A percentile compares a stretch with the other conserved stretches of the same genome.
Conservation (phyloP, 2,888 invertebrate species). For the Agrochola litura region DNA sequence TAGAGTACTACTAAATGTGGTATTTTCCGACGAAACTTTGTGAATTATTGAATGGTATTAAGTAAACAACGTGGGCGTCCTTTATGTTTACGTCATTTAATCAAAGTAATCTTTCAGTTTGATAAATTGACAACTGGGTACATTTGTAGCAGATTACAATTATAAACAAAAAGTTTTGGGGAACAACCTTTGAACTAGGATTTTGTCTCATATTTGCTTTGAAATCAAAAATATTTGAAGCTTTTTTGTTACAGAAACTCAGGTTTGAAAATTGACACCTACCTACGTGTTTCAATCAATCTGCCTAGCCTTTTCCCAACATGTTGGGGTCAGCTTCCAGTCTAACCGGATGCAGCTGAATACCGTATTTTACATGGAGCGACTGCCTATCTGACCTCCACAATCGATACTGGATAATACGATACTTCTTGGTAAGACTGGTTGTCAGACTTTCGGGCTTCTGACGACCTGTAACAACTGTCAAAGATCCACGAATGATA, state of each 20-base stretch:
- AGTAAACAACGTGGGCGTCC: conserved; percentile 22
- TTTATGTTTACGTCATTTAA: conserved; percentile 28
- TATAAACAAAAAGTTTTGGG: background rate
- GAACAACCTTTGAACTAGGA: background rate
- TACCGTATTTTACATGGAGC: too few relatives aligned
- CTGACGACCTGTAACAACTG: too few relatives aligned
- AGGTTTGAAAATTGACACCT: too few relatives aligned
- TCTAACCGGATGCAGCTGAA: too few relatives aligned
- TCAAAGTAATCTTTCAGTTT: conserved; percentile 36
- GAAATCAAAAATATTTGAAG: background rate
- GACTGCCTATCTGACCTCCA: too few relatives aligned
- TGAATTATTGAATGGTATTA: conserved; percentile 40
- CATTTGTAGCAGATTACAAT: background rate
- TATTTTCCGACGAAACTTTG: conserved; percentile 22
- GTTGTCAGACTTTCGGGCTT: too few relatives aligned
- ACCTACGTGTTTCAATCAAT: too few relatives aligned
- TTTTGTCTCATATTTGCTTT: background rate
- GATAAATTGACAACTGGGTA: conserved; percentile 23
- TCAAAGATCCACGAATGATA: too few relatives aligned
- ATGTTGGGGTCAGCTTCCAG: too few relatives aligned
- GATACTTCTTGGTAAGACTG: too few relatives aligned
- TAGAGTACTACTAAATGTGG: conserved; percentile 10
- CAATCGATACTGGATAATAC: too few relatives aligned
- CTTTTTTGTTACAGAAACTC: background rate
- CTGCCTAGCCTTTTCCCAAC: too few relatives aligned